Percentiles rank a stretch among this genome's conserved stretches.
These are phyloP conservation scores for Crax fasciolata DNA, from an alignment of 2,797 vertebrate genomes.

Conservation along the genomic window DNA sequence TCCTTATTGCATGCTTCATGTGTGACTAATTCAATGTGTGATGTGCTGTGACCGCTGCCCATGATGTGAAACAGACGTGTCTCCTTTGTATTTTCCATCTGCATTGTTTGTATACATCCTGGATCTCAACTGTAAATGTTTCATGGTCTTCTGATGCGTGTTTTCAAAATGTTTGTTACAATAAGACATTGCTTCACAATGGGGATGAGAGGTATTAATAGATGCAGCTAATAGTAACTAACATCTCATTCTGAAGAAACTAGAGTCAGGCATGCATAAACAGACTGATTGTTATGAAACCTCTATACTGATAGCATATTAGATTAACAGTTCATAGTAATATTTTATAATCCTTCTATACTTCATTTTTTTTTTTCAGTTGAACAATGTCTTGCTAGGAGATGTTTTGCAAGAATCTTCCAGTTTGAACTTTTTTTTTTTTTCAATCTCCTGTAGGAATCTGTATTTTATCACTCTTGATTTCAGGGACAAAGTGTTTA, in stretches of 20 bases:
- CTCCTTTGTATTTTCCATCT: background rate
- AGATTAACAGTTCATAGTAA: background rate
- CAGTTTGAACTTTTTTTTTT: background rate
- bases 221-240: background rate
- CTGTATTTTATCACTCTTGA: background rate
- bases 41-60: background rate
- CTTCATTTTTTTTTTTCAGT: background rate
- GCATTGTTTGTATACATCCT: background rate
- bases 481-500: background rate
- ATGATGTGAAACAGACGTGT: background rate
- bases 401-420: background rate
- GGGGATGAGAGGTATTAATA: background rate
- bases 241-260: background rate
- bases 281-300: background rate
- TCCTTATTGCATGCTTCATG: background rate
- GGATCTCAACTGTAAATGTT: background rate
- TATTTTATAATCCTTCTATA: background rate
- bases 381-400: background rate
- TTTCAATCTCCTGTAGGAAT: rapidly evolving
- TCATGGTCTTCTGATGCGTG: background rate
- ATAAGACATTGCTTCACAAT: background rate
- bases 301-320: background rate
- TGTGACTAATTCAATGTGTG: background rate
- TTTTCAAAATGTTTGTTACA: background rate
- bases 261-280: background rate